These are phyloP conservation scores for Palythoa grandis DNA, from an alignment of 92 coral and sea anemone species.

Conservation along the genomic window DNA sequence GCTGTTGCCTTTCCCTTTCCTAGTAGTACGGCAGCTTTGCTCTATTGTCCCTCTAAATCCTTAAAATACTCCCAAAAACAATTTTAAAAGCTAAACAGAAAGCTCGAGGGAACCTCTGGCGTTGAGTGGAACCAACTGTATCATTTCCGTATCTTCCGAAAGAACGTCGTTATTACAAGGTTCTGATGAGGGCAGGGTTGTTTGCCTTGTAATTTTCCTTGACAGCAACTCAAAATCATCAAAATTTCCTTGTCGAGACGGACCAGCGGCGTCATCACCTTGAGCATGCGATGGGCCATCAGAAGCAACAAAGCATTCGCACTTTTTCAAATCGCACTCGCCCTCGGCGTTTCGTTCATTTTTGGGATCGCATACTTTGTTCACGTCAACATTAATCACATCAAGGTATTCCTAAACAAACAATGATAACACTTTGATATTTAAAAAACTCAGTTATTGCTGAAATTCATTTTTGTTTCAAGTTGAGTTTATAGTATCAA, in stretches of 20 bases:
- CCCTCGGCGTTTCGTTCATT: neutral
- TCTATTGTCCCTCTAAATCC: too few species aligned
- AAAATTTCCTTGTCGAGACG: neutral
- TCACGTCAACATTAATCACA: neutral
- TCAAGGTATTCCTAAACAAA: slow-evolving; percentile 4
- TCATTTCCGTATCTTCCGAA: neutral
- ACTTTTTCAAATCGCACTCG: neutral
- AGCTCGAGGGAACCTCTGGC: too few species aligned
- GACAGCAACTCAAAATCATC: neutral
- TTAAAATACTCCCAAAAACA: too few species aligned
- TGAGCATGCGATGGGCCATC: neutral
- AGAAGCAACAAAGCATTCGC: neutral
- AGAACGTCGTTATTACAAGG: neutral
- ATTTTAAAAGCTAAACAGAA: too few species aligned
- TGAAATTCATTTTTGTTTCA: too few species aligned
- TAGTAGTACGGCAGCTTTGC: too few species aligned
- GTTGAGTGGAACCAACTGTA: neutral
- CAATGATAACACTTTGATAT: too few species aligned
- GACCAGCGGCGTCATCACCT: neutral
- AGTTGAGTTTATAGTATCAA: too few species aligned
- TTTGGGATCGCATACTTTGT: neutral
- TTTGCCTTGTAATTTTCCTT: too few species aligned
- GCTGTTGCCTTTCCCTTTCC: too few species aligned
- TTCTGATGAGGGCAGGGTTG: too few species aligned
- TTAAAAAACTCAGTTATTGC: too few species aligned